Evolutionary conservation across 2,888 invertebrate species (phyloP).

Genomic region (Syrista parreyssii): DNA sequence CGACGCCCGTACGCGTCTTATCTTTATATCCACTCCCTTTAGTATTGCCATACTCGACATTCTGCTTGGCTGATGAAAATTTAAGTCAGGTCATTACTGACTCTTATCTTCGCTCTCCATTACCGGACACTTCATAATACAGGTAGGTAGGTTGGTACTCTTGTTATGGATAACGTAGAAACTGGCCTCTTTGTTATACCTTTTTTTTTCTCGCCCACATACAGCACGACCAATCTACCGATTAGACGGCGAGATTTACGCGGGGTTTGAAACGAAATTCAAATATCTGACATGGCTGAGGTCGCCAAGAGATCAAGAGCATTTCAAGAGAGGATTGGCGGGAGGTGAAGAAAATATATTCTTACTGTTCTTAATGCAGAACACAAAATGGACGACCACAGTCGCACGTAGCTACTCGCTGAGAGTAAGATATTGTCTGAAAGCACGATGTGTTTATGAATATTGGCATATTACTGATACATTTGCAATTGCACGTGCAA

Average conservation of each 20-base stretch:
- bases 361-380: background rate
- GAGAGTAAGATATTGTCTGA: conserved; percentile 34
- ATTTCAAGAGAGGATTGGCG: background rate
- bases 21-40: background rate
- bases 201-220: background rate
- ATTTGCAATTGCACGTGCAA: conserved; percentile 10
- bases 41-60: background rate
- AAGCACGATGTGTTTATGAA: conserved; percentile 38
- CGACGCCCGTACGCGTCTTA: background rate
- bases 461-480: conserved; percentile 37
- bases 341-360: background rate
- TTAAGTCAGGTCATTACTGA: background rate
- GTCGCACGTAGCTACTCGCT: conserved; percentile 1
- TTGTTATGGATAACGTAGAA: background rate
- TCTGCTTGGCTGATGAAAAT: background rate
- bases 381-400: background rate
- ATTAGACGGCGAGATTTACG: background rate
- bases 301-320: background rate
- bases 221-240: background rate
- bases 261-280: background rate
- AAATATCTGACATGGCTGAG: background rate
- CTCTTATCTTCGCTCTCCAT: background rate
- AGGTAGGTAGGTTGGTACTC: background rate
- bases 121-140: background rate
- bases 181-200: background rate